phyloP scores from a whole-genome alignment of 2,113 vertebrate species.

The Malurus cyaneus region DNA sequence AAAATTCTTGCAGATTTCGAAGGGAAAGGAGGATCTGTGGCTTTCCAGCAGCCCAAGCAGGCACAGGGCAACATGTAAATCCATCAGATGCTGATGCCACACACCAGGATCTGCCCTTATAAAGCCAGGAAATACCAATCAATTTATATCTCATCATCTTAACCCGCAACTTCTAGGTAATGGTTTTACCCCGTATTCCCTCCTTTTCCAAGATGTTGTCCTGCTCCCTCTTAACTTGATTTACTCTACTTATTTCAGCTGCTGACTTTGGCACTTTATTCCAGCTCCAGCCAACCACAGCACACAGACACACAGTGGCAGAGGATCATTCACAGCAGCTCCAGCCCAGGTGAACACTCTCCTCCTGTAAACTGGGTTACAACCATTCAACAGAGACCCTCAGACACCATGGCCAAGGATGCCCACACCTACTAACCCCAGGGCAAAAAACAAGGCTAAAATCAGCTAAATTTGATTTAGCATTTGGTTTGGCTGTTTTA shows the following conservation, averaged over 20 bases:
- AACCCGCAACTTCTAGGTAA: slow-evolving; percentile 52
- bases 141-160: slow-evolving; percentile 72
- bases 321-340: neutral
- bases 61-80: neutral
- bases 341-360: neutral
- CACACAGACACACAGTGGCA: neutral
- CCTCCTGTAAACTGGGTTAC: neutral
- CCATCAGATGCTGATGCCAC: slow-evolving; percentile 31
- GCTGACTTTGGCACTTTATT: slow-evolving; percentile 75
- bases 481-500: slow-evolving; percentile 59
- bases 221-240: slow-evolving; percentile 75
- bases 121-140: slow-evolving; percentile 68
- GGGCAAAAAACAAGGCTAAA: slow-evolving; percentile 27
- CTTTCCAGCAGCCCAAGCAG: neutral
- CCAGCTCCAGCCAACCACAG: slow-evolving; percentile 58
- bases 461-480: slow-evolving; percentile 35
- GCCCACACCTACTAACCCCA: neutral
- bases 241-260: slow-evolving; percentile 73
- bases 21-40: neutral
- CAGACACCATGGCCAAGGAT: neutral
- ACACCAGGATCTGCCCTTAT: slow-evolving; percentile 8
- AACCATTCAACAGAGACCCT: neutral
- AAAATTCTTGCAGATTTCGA: neutral
- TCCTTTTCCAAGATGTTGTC: slow-evolving; percentile 70
- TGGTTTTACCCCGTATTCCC: slow-evolving; percentile 17